Evolutionary conservation across 2,113 vertebrate genomes (phyloP), one percentile per base, ranked within the genome.

Genomic region (Entelurus aequoreus): DNA sequence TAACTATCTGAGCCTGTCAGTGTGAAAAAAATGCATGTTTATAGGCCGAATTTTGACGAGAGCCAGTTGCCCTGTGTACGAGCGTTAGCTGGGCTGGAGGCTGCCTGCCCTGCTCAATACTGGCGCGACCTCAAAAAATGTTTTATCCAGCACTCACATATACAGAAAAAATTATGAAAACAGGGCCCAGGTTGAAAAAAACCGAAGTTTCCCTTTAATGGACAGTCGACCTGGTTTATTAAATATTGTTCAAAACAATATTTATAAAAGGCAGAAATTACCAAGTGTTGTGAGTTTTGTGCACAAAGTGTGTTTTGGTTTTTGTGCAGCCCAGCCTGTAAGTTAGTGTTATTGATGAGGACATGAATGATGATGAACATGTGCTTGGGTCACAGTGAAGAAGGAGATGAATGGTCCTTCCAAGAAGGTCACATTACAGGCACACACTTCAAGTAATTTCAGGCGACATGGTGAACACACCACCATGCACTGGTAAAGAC

Each of bases 371-470:
- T 9, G 10, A 8, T 42, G 40, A 46, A 46, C 42, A 48, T 42
- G 46, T 54, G 19, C 28, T 44, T 53, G 46, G 8, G 51, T 54
- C 13, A 14, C 42, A n/a, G 37, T 38, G 60, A 40, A 48, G 57
- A 57, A 28, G 48, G 53, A 15, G 12, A 0, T 61, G 13, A 10
- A 36, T 12, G n/a, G 50, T 63, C 48, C 35, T 14, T 71, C 28
- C 28, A 46, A 40, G 8, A 59, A 52, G 54, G 48, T 36, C 51
- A 76, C 28, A 48, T 60, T 58, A 72, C 70, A 84, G 71, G 66
- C 75, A 82, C 76, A 83, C 84, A 86, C 79, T 87, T 91, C 89
- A 89, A 91, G 89, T 91, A 78, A 89, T 87, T 86, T 87, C 84
- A 88, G 84, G 87, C 82, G 78, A 75, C 66, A 75, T 68, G 46